These are phyloP conservation scores for Deroplatys truncata DNA, from an alignment of 2,888 invertebrate species.

Conservation along the genomic window DNA sequence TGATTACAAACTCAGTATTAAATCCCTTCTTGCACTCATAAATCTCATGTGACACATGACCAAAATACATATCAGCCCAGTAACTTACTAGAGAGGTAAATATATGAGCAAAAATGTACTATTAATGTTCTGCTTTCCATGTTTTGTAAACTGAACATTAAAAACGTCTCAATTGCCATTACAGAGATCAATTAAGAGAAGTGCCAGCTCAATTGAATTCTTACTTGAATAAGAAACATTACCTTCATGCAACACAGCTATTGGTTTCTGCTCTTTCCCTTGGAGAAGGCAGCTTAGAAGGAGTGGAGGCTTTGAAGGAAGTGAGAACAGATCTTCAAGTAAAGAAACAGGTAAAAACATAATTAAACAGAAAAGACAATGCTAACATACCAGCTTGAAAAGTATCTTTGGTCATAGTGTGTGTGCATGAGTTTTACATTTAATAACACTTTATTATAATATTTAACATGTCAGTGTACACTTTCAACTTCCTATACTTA, in stretches of 20 bases:
- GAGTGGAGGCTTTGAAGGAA: conserved; percentile 80
- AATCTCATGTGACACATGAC: too few species aligned
- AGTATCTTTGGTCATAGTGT: neutral
- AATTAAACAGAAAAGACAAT: neutral
- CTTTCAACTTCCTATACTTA: too few species aligned
- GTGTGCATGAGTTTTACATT: too few species aligned
- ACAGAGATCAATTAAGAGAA: conserved; percentile 69
- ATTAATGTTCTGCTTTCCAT: too few species aligned
- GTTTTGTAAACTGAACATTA: too few species aligned
- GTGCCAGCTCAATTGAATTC: conserved; percentile 65
- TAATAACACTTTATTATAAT: too few species aligned
- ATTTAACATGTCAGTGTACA: too few species aligned
- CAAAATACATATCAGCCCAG: too few species aligned
- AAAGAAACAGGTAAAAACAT: conserved; percentile 54
- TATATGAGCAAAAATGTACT: too few species aligned
- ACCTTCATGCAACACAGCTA: conserved; percentile 77
- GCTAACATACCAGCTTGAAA: neutral
- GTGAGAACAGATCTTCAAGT: conserved; percentile 69
- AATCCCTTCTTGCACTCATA: too few species aligned
- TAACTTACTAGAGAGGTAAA: too few species aligned
- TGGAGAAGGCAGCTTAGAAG: conserved; percentile 68
- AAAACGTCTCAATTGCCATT: conserved; percentile 29
- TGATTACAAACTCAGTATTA: too few species aligned
- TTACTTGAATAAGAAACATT: conserved; percentile 68
- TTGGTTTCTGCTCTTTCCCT: conserved; percentile 65